A percentile compares a stretch with the other conserved stretches of the same genome.
phyloP scores from a whole-genome alignment of 2,113 vertebrate genomes.

The Neolamprologus toae region DNA sequence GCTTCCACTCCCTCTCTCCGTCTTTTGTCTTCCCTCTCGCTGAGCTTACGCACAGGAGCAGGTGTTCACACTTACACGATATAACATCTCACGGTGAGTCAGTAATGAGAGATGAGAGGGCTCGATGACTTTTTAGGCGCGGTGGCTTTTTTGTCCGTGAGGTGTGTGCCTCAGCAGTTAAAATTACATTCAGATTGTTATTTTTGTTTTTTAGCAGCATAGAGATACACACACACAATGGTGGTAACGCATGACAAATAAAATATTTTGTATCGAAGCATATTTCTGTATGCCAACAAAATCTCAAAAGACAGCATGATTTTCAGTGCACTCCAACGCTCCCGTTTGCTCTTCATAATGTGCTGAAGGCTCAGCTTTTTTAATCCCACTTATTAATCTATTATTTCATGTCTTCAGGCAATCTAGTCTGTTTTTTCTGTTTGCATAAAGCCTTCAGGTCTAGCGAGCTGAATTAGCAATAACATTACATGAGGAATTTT shows the following conservation, averaged over 20 bases:
- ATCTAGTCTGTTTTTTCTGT: background rate
- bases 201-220: background rate
- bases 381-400: background rate
- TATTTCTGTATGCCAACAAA: background rate
- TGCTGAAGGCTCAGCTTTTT: background rate
- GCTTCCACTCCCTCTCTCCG: background rate
- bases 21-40: background rate
- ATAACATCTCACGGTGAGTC: slow-evolving; percentile 28
- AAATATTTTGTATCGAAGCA: background rate
- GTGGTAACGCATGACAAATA: background rate
- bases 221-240: background rate
- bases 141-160: background rate
- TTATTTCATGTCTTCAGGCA: background rate
- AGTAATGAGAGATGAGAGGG: slow-evolving; percentile 8
- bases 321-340: background rate
- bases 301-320: background rate
- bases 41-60: background rate
- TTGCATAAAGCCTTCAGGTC: background rate
- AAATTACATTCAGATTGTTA: background rate
- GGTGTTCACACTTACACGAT: slow-evolving; percentile 33
- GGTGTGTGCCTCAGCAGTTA: background rate
- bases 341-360: background rate
- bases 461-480: background rate
- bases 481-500: background rate
- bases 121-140: slow-evolving; percentile 15